Evolutionary conservation across 2,888 invertebrate species (phyloP).

Genomic region (Agonopterix alstromeriana): DNA sequence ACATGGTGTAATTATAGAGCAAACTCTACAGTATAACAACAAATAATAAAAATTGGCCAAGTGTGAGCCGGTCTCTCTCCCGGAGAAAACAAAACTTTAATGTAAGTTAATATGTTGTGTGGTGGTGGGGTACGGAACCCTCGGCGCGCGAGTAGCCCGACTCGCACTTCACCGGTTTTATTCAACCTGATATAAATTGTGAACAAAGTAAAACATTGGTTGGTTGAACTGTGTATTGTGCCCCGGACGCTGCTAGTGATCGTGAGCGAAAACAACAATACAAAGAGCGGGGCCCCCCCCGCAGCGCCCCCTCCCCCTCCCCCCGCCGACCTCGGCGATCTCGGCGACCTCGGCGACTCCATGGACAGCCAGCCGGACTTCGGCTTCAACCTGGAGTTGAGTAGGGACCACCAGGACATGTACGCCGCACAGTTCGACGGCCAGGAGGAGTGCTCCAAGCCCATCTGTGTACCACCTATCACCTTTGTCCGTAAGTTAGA

Average conservation of each 20-base stretch:
- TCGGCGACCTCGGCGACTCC: conserved; percentile 45
- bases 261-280: conserved; percentile 51
- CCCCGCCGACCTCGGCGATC: conserved; percentile 47
- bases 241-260: conserved; percentile 57
- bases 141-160: too few relatives aligned
- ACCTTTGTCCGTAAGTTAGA: conserved; percentile 64
- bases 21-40: too few relatives aligned
- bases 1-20: too few relatives aligned
- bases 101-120: too few relatives aligned
- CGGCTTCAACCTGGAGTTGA: conserved; percentile 83
- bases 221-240: neutral
- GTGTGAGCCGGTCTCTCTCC: too few relatives aligned
- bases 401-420: conserved; percentile 82
- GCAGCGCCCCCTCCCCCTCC: conserved; percentile 74
- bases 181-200: too few relatives aligned
- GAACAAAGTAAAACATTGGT: neutral
- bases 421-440: conserved; percentile 82
- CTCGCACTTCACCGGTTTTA: too few relatives aligned
- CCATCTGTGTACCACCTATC: conserved; percentile 24
- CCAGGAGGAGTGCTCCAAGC: neutral
- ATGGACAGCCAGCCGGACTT: conserved; percentile 63
- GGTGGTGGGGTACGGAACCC: too few relatives aligned
- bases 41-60: too few relatives aligned
- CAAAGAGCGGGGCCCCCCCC: conserved; percentile 58
- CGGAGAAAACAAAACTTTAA: too few relatives aligned